A percentile compares a stretch with the other conserved stretches of the same genome.
phyloP scores from a whole-genome alignment of 1,140 invertebrate species.

The Drosophila santomea region DNA sequence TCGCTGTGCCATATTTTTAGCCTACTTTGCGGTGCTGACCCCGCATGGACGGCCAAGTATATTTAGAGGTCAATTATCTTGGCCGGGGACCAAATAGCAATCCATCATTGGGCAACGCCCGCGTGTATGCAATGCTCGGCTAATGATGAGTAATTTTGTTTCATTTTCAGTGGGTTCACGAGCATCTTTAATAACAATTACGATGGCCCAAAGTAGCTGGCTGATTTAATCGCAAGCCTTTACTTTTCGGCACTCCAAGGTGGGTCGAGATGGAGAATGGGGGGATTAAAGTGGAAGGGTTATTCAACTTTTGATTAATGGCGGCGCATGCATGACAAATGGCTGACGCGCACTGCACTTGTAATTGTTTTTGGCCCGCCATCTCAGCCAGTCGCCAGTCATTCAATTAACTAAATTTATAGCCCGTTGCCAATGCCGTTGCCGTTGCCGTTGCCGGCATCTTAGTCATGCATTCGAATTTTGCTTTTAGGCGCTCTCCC shows the following conservation, averaged over 20 bases:
- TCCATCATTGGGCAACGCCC: constrained; percentile 68
- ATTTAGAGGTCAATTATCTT: constrained; percentile 78
- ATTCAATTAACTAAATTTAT: constrained; percentile 71
- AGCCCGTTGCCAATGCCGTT: constrained; percentile 12
- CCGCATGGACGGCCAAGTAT: constrained; percentile 55
- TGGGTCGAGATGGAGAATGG: neutral
- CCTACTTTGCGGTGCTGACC: constrained; percentile 70
- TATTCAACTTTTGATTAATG: constrained; percentile 81
- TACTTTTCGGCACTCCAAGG: constrained; percentile 22
- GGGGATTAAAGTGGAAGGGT: neutral
- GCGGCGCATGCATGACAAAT: constrained; percentile 73
- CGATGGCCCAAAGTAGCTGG: constrained; percentile 9
- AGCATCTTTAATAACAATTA: constrained; percentile 71
- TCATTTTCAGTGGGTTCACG: constrained; percentile 37
- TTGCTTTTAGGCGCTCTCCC: constrained; percentile 15
- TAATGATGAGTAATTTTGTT: constrained; percentile 75
- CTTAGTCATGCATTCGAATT: constrained; percentile 56
- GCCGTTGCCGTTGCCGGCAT: constrained; percentile 21
- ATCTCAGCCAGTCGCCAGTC: constrained; percentile 25
- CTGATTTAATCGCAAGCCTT: constrained; percentile 50
- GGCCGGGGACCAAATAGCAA: constrained; percentile 34
- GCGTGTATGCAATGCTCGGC: constrained; percentile 57
- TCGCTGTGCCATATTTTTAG: constrained; percentile 75
- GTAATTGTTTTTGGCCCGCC: constrained; percentile 48
- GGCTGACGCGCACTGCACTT: constrained; percentile 59